Evolutionary conservation across 2,113 vertebrate genomes (phyloP).

Genomic region (Pachycephala philippinensis): DNA sequence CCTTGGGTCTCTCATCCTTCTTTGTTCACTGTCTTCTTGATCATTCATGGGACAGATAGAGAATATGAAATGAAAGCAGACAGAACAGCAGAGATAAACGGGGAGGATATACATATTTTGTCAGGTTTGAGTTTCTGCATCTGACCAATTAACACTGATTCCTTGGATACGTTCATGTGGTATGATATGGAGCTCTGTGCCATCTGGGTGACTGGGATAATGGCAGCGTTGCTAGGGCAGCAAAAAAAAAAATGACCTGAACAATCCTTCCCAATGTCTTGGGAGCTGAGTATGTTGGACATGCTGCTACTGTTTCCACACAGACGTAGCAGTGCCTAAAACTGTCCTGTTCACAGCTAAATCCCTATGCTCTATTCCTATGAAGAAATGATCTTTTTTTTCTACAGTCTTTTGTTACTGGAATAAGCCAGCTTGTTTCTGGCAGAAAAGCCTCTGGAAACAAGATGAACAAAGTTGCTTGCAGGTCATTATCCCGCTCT

Average conservation of each 20-base stretch:
- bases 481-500: not conserved
- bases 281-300: not conserved
- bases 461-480: not conserved
- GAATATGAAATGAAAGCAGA: not conserved
- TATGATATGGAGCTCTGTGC: not conserved
- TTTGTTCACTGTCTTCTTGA: accelerated
- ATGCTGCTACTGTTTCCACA: not conserved
- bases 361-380: not conserved
- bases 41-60: not conserved
- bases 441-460: not conserved
- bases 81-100: not conserved
- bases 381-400: not conserved
- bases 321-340: not conserved
- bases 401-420: not conserved
- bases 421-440: not conserved
- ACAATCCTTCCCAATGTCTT: not conserved
- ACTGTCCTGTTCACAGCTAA: not conserved
- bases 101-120: not conserved
- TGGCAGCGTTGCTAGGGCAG: not conserved
- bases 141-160: not conserved
- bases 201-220: not conserved
- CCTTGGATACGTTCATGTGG: not conserved
- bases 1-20: not conserved
- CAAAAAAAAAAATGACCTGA: not conserved
- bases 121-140: not conserved